phyloP scores from a whole-genome alignment of 1,140 invertebrate species.

The Gryon sp. region DNA sequence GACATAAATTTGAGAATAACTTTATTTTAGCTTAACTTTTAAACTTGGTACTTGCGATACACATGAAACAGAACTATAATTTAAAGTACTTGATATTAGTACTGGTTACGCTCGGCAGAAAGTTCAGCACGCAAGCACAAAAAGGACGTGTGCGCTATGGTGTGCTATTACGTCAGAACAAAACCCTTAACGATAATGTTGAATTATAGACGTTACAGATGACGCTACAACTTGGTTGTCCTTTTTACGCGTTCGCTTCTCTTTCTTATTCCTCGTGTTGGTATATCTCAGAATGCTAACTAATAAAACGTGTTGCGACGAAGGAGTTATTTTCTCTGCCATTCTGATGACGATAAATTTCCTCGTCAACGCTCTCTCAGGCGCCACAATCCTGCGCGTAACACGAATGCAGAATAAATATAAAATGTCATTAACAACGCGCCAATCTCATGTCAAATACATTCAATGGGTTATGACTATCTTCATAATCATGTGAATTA shows the following conservation, averaged over 20 bases:
- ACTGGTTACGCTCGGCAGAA: constrained; percentile 20
- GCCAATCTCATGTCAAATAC: no score
- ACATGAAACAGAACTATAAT: constrained; percentile 22
- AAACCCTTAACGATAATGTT: constrained; percentile 53
- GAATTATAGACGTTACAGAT: constrained; percentile 62
- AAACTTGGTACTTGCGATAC: constrained; percentile 12
- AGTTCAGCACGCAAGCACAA: constrained; percentile 15
- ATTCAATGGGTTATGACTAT: no score
- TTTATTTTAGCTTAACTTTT: no score
- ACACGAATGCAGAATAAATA: no score
- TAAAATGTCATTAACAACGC: no score
- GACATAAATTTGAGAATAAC: no score
- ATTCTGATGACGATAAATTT: constrained; percentile 62
- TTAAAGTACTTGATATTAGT: constrained; percentile 16
- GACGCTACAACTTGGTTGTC: constrained; percentile 32
- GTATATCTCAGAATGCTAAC: constrained; percentile 39
- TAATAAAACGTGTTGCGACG: constrained; percentile 59
- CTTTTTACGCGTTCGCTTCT: constrained; percentile 48
- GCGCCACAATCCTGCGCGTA: constrained; percentile 27
- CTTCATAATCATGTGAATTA: no score
- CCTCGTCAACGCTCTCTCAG: constrained; percentile 30
- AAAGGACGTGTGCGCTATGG: constrained; percentile 30
- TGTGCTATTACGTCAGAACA: constrained; percentile 27
- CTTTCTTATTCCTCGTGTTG: constrained; percentile 31
- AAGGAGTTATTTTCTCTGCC: constrained; percentile 47